A percentile compares a stretch with the other conserved stretches of the same genome.
These are phyloP conservation scores for Megalonaias nervosa DNA, from an alignment of 1,140 invertebrate species.

Conservation along the genomic window DNA sequence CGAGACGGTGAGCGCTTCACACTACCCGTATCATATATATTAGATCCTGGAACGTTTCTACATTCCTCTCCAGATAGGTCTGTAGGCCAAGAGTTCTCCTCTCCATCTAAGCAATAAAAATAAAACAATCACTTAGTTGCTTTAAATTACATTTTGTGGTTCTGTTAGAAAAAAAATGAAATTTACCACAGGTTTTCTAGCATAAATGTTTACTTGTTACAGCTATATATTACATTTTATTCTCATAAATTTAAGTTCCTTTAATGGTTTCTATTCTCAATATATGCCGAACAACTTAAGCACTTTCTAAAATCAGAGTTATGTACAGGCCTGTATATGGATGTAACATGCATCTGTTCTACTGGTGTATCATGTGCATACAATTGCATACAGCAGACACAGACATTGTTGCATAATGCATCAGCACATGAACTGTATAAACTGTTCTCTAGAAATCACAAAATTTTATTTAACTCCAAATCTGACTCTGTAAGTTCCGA, in stretches of 20 bases:
- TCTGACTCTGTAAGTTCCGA: too few species aligned
- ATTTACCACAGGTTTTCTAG: background rate
- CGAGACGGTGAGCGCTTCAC: slow-evolving; percentile 22
- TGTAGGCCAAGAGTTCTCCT: slow-evolving; percentile 66
- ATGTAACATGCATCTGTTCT: too few species aligned
- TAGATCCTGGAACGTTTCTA: slow-evolving; percentile 56
- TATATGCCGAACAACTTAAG: background rate
- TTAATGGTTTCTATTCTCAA: background rate
- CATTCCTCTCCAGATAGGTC: slow-evolving; percentile 51
- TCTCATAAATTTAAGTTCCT: background rate
- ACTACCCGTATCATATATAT: slow-evolving; percentile 41
- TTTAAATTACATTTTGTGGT: background rate
- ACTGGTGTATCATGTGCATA: too few species aligned
- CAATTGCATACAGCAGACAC: too few species aligned
- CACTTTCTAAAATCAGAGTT: too few species aligned
- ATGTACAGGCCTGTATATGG: too few species aligned
- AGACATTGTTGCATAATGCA: too few species aligned
- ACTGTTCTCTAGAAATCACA: too few species aligned
- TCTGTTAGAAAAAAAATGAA: background rate
- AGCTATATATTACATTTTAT: background rate
- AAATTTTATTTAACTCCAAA: too few species aligned
- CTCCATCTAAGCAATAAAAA: slow-evolving; percentile 60
- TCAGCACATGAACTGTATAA: too few species aligned
- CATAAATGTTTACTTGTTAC: too few species aligned
- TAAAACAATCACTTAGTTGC: background rate